Evolutionary conservation across 2,113 vertebrate species (phyloP).

Genomic region (Oxyruncus cristatus): DNA sequence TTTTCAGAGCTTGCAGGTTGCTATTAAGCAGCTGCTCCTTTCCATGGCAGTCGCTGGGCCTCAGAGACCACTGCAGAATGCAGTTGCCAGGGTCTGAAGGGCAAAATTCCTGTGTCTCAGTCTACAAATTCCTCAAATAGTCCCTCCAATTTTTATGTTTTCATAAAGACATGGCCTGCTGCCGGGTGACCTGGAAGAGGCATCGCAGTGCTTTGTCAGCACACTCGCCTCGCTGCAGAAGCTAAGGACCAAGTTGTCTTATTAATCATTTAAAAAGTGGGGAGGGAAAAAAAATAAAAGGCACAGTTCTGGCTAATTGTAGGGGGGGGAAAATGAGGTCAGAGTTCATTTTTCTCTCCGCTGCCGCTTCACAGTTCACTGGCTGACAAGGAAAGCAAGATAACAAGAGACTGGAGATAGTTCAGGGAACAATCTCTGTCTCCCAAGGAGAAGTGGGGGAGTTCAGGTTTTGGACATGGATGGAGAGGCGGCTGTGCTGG

Average conservation of each 20-base stretch:
- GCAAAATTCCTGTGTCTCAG: constrained; percentile 50
- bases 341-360: constrained; percentile 46
- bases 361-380: constrained; percentile 38
- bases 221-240: constrained; percentile 46
- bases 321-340: not conserved
- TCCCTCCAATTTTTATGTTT: constrained; percentile 69
- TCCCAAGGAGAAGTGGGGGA: constrained; percentile 23
- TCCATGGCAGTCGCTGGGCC: not conserved
- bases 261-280: constrained; percentile 65
- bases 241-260: constrained; percentile 54
- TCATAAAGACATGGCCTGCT: constrained; percentile 65
- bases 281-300: constrained; percentile 30
- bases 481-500: not conserved
- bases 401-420: constrained; percentile 38
- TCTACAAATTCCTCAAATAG: constrained; percentile 68
- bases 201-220: constrained; percentile 63
- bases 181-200: constrained; percentile 67
- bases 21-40: not conserved
- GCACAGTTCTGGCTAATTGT: constrained; percentile 42
- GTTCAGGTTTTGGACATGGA: not conserved
- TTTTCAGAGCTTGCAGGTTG: constrained; percentile 21
- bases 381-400: constrained; percentile 48
- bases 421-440: not conserved
- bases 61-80: constrained; percentile 44
- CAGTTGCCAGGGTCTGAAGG: constrained; percentile 66